Evolutionary conservation across 1,140 invertebrate genomes (phyloP).

Genomic region (Papilio dardanus): DNA sequence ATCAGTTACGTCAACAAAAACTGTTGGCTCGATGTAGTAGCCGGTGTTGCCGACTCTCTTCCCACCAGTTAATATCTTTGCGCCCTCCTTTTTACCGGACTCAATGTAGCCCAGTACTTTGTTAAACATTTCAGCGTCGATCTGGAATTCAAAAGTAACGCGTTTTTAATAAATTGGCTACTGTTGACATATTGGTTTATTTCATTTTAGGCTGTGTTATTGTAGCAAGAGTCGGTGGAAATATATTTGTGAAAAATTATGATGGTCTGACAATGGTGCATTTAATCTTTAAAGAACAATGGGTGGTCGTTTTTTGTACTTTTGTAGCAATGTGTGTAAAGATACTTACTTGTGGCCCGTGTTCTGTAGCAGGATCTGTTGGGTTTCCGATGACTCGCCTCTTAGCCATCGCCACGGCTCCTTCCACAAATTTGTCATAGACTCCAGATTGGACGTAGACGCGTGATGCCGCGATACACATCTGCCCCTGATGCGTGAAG

Average conservation of each 20-base stretch:
- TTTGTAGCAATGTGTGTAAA: too few species aligned
- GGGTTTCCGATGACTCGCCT: slow-evolving; percentile 91
- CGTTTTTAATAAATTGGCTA: too few species aligned
- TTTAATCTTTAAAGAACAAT: too few species aligned
- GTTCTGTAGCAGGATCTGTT: slow-evolving; percentile 85
- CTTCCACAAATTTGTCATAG: slow-evolving; percentile 94
- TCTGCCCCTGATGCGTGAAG: slow-evolving; percentile 95
- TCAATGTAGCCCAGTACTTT: slow-evolving; percentile 88
- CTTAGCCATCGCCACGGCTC: slow-evolving; percentile 86
- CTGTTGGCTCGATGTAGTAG: slow-evolving; percentile 90
- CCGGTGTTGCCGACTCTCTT: slow-evolving; percentile 84
- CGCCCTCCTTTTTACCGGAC: slow-evolving; percentile 88
- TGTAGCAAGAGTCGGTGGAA: too few species aligned
- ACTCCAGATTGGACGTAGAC: slow-evolving; percentile 94
- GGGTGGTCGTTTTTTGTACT: too few species aligned
- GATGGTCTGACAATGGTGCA: too few species aligned
- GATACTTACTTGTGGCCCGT: slow-evolving; percentile 85
- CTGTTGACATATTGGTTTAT: too few species aligned
- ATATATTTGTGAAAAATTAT: too few species aligned
- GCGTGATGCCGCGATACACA: slow-evolving; percentile 94
- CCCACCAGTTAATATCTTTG: slow-evolving; percentile 87
- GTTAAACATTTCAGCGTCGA: slow-evolving; percentile 86
- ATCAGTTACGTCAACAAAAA: slow-evolving; percentile 89
- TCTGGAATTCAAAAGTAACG: too few species aligned
- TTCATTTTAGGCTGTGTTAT: too few species aligned